phyloP scores from a whole-genome alignment of 1,140 invertebrate species.

The Diorhabda sublineata region DNA sequence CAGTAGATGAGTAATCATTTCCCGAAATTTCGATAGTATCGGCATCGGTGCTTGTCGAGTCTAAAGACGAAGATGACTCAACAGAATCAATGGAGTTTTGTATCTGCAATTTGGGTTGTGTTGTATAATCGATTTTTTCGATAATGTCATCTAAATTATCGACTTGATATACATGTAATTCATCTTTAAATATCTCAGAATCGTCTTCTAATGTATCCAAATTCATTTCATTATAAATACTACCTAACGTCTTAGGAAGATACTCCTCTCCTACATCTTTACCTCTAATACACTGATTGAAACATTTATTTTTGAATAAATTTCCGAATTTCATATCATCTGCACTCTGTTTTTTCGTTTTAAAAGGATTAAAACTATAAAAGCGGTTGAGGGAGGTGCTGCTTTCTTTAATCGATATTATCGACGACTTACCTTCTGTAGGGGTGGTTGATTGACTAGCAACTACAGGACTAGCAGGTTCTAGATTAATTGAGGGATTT shows the following conservation, averaged over 20 bases:
- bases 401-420: background rate
- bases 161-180: background rate
- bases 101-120: background rate
- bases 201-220: background rate
- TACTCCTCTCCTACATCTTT: background rate
- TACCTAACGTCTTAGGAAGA: background rate
- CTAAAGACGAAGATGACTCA: background rate
- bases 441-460: constrained; percentile 41
- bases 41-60: background rate
- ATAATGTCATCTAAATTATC: background rate
- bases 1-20: background rate
- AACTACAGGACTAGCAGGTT: constrained; percentile 45
- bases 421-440: constrained; percentile 19
- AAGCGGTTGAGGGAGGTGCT: background rate
- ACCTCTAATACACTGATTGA: constrained; percentile 4
- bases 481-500: constrained; percentile 31
- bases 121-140: background rate
- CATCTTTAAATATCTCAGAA: background rate
- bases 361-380: background rate
- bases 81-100: background rate
- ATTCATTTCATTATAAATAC: background rate
- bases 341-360: constrained; percentile 8
- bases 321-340: background rate
- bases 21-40: background rate
- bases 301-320: constrained; percentile 5